phyloP scores from a whole-genome alignment of 1,140 invertebrate species.

The Whitmania pigra region DNA sequence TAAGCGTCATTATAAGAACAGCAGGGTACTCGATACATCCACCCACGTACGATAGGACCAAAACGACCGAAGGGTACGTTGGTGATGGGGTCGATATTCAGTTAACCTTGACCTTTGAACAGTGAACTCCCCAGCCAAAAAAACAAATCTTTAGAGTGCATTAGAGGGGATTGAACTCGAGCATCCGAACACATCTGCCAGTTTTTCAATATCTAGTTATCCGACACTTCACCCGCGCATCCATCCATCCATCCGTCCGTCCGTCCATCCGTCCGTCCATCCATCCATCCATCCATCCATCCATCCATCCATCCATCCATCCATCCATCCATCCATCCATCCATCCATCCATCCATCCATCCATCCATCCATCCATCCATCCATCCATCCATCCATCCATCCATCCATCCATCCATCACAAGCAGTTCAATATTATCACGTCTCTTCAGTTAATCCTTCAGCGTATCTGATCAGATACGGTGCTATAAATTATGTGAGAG shows the following conservation, averaged over 20 bases:
- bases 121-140: no score
- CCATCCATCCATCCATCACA: background rate
- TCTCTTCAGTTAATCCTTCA: background rate
- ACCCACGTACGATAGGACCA: no score
- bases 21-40: no score
- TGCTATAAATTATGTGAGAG: background rate
- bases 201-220: background rate
- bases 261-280: background rate
- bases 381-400: background rate
- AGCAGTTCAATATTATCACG: background rate
- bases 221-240: background rate
- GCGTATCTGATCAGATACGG: background rate
- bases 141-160: no score
- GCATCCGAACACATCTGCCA: no score
- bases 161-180: no score
- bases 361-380: slow-evolving; percentile 9
- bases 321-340: slow-evolving; percentile 6
- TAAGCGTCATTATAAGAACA: no score
- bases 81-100: no score
- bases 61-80: no score
- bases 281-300: slow-evolving; percentile 12
- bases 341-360: slow-evolving; percentile 15
- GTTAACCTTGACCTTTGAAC: no score
- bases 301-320: slow-evolving; percentile 7
- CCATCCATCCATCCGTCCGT: background rate